phyloP scores from a whole-genome alignment of 1,140 invertebrate species.

The Drosophila arawakana region DNA sequence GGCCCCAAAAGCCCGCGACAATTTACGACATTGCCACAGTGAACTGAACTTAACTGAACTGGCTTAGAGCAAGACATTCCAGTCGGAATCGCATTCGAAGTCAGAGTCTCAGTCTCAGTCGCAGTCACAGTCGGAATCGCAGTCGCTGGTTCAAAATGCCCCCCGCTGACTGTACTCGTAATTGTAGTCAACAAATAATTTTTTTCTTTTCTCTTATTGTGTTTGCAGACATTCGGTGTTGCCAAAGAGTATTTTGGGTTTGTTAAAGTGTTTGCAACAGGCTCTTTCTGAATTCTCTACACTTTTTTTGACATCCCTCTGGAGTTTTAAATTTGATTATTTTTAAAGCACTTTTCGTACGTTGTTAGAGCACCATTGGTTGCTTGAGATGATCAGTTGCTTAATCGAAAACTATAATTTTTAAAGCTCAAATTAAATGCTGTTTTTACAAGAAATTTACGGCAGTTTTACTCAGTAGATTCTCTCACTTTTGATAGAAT shows the following conservation, averaged over 20 bases:
- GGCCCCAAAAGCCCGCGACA: slow-evolving; percentile 48
- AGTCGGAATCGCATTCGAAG: neutral
- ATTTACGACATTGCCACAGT: slow-evolving; percentile 40
- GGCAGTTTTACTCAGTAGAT: too few relatives aligned
- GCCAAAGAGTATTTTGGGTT: neutral
- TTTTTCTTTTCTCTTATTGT: neutral
- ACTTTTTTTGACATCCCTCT: neutral
- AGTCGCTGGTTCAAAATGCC: neutral
- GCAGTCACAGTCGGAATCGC: slow-evolving; percentile 2
- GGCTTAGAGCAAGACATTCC: slow-evolving; percentile 51
- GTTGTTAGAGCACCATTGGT: too few relatives aligned
- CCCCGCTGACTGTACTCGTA: slow-evolving; percentile 23
- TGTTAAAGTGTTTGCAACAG: neutral
- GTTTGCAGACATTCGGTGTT: neutral
- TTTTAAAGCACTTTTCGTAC: too few relatives aligned
- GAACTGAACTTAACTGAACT: slow-evolving; percentile 21
- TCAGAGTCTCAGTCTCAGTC: slow-evolving; percentile 2
- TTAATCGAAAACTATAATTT: too few relatives aligned
- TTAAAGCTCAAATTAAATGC: too few relatives aligned
- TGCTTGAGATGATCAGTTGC: too few relatives aligned
- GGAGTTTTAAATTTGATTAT: too few relatives aligned
- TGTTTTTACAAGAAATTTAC: too few relatives aligned
- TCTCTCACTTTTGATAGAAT: too few relatives aligned
- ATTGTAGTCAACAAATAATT: slow-evolving; percentile 39
- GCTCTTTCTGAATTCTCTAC: neutral